Conservation (phyloP, 2,888 invertebrate genomes). For the Aphodius sticticus region DNA sequence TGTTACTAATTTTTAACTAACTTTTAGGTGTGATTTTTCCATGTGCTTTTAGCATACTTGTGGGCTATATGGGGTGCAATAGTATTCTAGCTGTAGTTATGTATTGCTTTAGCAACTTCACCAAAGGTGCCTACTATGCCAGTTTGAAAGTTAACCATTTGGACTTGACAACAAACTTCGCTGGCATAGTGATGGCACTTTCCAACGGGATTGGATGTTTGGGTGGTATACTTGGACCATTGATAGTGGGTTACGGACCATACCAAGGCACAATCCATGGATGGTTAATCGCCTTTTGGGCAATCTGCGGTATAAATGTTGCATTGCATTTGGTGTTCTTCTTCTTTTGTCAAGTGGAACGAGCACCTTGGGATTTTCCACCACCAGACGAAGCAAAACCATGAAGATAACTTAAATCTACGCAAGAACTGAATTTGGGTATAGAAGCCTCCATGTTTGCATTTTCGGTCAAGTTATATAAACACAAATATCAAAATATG, state of each 20-base stretch:
- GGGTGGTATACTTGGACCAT: background rate
- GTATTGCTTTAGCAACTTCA: conserved; percentile 7
- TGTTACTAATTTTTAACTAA: background rate
- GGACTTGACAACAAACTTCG: conserved; percentile 71
- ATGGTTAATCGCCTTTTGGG: background rate
- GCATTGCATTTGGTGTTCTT: background rate
- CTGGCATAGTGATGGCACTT: conserved; percentile 70
- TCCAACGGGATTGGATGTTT: conserved; percentile 66
- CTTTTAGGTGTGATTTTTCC: conserved; percentile 7
- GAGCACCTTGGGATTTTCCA: conserved; percentile 9
- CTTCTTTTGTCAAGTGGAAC: background rate
- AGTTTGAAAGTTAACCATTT: conserved; percentile 71
- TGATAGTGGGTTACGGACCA: background rate
- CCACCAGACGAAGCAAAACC: background rate
- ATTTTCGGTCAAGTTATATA: too few species aligned
- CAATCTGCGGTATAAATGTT: background rate
- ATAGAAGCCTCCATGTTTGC: too few species aligned
- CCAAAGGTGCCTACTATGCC: background rate
- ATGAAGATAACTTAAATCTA: too few species aligned
- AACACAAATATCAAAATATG: background rate
- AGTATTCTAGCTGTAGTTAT: background rate
- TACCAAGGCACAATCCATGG: background rate
- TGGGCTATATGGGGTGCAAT: background rate
- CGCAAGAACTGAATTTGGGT: too few species aligned
- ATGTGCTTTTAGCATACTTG: background rate